Evolutionary conservation across 53 echinoderm and acorn worm genomes (phyloP), one percentile per base, ranked within the genome.

Genomic region (Pentamera pediparva): DNA sequence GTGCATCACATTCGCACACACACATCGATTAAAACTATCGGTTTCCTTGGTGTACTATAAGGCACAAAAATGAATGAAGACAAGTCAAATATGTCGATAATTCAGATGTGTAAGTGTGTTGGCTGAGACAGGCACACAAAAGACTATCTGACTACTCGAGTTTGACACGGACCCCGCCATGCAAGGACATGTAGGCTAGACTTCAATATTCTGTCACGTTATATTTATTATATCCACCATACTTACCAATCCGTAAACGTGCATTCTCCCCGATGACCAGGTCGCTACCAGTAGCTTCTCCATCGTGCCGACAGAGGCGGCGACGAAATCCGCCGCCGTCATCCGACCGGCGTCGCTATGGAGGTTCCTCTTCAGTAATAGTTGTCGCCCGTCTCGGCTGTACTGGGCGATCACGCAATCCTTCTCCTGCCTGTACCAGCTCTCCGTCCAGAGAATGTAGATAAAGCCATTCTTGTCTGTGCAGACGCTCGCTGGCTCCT

Each of bases 391-490:
- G 25, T 65, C 25, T 24, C 40, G 65, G 24, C 37, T 15, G 28
- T 65, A 65, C 65, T 65, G 65, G 6, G 39, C 20, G 40, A 65
- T 24, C 5, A 65, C 17, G 8, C 35, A 65, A 11, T 39, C 39
- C 39, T 37, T 17, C 27, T 65, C 65, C 19, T 26, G 26, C 12
- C 17, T 37, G 39, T 22, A 24, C 37, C 34, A 62, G 41, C 36
- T 39, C 25, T 37, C 39, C 26, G 27, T 65, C 41, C 65, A 65
- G 12, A 65, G 26, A 39, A 65, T 65, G 35, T 25, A 65, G 40
- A 65, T 18, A 15, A 65, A 65, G 7, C 65, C 65, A 27, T 65
- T 65, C 4, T 39, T 65, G 37, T 65, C 65, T 39, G 39, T 8
- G 24, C 65, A 65, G 12, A 65, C 37, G 27, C 65, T 65, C 7